phyloP scores from a whole-genome alignment of 2,888 invertebrate species.

The Apodemia duryi region DNA sequence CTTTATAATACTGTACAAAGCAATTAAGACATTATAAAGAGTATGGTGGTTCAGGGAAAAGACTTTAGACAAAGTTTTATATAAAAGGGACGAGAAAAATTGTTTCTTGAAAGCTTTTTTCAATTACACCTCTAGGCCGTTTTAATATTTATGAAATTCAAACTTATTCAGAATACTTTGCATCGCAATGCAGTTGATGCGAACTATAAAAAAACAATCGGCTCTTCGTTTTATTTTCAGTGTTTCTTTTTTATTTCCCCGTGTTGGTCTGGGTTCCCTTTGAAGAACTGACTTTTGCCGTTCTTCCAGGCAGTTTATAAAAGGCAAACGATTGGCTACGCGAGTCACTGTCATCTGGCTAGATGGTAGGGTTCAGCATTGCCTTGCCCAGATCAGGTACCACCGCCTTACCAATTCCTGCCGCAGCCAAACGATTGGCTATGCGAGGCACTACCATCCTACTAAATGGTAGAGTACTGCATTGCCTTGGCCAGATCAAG shows the following conservation, averaged over 20 bases:
- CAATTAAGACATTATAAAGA: constrained; percentile 13
- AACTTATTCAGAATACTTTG: constrained; percentile 2
- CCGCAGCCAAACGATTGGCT: no score
- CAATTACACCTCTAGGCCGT: constrained; percentile 6
- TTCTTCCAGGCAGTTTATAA: no score
- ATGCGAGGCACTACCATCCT: no score
- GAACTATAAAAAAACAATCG: not conserved
- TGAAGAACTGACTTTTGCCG: no score
- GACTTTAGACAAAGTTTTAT: constrained; percentile 11
- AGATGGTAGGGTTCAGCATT: no score
- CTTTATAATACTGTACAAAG: constrained; percentile 11
- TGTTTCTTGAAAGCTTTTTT: constrained; percentile 13
- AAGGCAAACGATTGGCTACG: no score
- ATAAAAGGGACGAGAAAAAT: constrained; percentile 10
- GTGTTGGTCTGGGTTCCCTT: no score
- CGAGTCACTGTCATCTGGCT: no score
- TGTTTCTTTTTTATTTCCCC: not conserved
- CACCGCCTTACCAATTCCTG: no score
- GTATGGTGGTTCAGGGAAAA: constrained; percentile 1
- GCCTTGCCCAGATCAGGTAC: no score
- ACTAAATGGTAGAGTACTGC: no score
- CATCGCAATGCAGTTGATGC: constrained; percentile 3
- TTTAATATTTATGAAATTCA: constrained; percentile 4
- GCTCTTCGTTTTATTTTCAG: not conserved
- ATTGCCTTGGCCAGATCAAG: no score